Evolutionary conservation across 1,140 invertebrate genomes (phyloP).

Genomic region (Brachionus manjavacas): DNA sequence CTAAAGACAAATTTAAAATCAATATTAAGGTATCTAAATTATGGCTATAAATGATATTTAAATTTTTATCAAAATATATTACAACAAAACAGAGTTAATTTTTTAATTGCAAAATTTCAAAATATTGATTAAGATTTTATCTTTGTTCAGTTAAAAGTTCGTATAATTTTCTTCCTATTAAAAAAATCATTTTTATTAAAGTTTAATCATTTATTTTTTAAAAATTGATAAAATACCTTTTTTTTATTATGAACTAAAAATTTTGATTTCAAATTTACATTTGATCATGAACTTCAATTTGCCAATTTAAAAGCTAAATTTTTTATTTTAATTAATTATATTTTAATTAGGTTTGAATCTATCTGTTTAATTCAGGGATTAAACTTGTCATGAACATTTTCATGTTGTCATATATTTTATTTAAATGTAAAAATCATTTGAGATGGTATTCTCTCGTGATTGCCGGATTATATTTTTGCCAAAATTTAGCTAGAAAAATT

Average conservation of each 20-base stretch:
- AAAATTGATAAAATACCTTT: not conserved
- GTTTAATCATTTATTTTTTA: not conserved
- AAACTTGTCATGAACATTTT: too few species aligned
- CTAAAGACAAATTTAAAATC: not conserved
- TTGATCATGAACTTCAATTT: not conserved
- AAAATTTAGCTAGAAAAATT: too few species aligned
- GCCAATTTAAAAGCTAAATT: too few species aligned
- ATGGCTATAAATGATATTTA: not conserved
- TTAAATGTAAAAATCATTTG: too few species aligned
- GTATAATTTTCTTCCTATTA: not conserved
- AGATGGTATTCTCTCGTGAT: too few species aligned
- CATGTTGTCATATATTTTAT: too few species aligned
- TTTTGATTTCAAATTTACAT: not conserved
- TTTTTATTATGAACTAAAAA: not conserved
- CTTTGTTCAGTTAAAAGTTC: not conserved
- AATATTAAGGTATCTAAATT: not conserved
- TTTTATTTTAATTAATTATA: too few species aligned
- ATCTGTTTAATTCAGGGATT: too few species aligned
- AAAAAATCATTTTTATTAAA: not conserved
- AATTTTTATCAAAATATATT: not conserved
- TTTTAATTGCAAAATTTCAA: not conserved
- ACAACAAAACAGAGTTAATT: not conserved
- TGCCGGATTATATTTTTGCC: too few species aligned
- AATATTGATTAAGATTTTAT: not conserved
- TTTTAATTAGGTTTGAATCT: too few species aligned